Evolutionary conservation across 2,888 invertebrate species (phyloP), one percentile per base, ranked within the genome.

Genomic region (Bombylius major): DNA sequence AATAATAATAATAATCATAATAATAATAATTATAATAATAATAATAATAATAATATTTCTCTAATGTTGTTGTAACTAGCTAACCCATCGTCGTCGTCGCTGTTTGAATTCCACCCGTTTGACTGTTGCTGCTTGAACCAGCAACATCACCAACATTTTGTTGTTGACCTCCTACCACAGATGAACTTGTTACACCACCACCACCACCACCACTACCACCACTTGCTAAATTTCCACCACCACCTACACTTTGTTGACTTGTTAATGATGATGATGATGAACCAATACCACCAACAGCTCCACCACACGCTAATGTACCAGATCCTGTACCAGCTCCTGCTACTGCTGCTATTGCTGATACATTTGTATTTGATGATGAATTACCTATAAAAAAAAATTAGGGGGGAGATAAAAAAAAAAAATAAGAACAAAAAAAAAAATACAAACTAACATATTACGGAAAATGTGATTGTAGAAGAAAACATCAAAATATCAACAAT

Each of bases 61-160:
- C 51, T 58, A 51, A 54, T 51, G 54, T 49, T 44, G 36, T 50
- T 13, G 50, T 53, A 64, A 60, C 62, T 63, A 63, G 70, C 70
- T 69, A 70, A 70, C 70, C 70, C 69, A 70, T 67, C 66, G 70
- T 68, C 64, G 70, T 66, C 66, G 69, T 65, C 65, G 68, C 63
- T 62, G 66, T 57, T 58, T 56, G 56, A 51, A 53, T 39, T 54
- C 52, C 53, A 31, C 50, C 55, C 54, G 58, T 56, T 58, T 60
- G 60, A 53, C 57, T 57, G 39, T 67, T 63, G 63, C 62, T 62
- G 63, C 65, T 59, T 61, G 58, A 55, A 57, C 58, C 56, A 60
- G 59, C 51, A 60, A 57, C 55, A 59, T 54, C 51, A 57, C 64
- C 48, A 31, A 53, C 58, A 52, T 57, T 57, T 47, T 49, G 55